A percentile compares a stretch with the other conserved stretches of the same genome.
These are phyloP conservation scores for Argopecten irradians DNA, from an alignment of 1,140 invertebrate genomes.

Conservation along the genomic window DNA sequence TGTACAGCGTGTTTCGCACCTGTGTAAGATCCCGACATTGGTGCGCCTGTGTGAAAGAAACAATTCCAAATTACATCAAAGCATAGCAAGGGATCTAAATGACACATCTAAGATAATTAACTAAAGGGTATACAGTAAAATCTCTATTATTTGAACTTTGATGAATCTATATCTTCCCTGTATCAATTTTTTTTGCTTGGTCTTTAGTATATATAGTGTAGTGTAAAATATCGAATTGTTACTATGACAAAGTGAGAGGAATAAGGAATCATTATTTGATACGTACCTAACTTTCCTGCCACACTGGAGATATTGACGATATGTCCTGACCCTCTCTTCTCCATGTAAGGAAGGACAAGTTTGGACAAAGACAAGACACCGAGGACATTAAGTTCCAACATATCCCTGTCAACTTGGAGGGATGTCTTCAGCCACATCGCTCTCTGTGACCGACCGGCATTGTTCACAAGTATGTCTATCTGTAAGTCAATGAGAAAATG, in stretches of 20 bases:
- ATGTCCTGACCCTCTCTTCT: conserved; percentile 71
- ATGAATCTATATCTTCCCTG: too few species aligned
- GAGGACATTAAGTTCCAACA: conserved; percentile 91
- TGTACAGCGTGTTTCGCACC: conserved; percentile 90
- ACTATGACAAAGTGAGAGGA: too few species aligned
- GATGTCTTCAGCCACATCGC: conserved; percentile 87
- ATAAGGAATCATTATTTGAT: conserved; percentile 66
- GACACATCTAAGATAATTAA: too few species aligned
- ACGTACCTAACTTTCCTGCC: conserved; percentile 83
- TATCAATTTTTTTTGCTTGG: too few species aligned
- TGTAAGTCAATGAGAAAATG: conserved; percentile 47
- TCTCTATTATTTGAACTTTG: too few species aligned
- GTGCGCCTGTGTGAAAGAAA: conserved; percentile 78
- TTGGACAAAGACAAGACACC: conserved; percentile 83
- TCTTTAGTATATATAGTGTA: too few species aligned
- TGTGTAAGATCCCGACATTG: conserved; percentile 87
- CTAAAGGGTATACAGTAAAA: too few species aligned
- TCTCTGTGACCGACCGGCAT: conserved; percentile 84
- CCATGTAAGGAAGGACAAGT: conserved; percentile 75
- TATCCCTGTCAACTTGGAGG: conserved; percentile 85
- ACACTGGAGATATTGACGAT: conserved; percentile 76
- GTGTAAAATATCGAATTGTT: too few species aligned
- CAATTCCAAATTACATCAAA: too few species aligned
- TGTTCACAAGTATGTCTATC: conserved; percentile 77
- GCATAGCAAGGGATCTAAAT: too few species aligned